Percentiles rank a stretch among this genome's conserved stretches.
Evolutionary conservation across 2,888 invertebrate genomes (phyloP).

Genomic region (Pyrrhosoma nymphula): DNA sequence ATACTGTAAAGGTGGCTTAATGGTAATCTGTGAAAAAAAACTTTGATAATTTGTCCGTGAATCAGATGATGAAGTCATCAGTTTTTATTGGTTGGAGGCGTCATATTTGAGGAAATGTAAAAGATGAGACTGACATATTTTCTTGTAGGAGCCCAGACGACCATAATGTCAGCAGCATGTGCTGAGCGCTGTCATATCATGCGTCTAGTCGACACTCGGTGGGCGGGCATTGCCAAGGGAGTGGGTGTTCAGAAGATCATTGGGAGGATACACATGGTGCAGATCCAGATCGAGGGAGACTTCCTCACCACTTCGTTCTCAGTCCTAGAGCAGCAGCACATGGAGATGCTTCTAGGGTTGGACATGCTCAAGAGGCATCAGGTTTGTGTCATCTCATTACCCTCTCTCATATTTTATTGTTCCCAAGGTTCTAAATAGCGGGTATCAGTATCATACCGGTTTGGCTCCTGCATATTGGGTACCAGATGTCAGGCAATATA

Average conservation of each 20-base stretch:
- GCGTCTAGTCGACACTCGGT: conserved; percentile 93
- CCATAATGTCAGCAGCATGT: conserved; percentile 98
- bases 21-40: no score
- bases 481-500: no score
- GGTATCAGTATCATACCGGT: no score
- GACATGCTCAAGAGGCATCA: conserved; percentile 99
- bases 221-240: conserved; percentile 98
- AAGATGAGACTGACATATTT: no score
- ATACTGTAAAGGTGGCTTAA: no score
- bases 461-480: no score
- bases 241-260: conserved; percentile 98
- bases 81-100: no score
- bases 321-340: conserved; percentile 96
- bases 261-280: conserved; percentile 97
- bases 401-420: conserved; percentile 10
- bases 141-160: conserved; percentile 91
- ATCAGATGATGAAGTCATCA: no score
- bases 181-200: conserved; percentile 96
- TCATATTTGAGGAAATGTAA: no score
- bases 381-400: conserved; percentile 78
- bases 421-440: not conserved
- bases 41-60: no score
- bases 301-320: conserved; percentile 98
- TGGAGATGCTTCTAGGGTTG: conserved; percentile 98
- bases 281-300: conserved; percentile 96